Evolutionary conservation across 1,140 invertebrate species (phyloP), one percentile per base, ranked within the genome.

Genomic region (Tribolium castaneum): DNA sequence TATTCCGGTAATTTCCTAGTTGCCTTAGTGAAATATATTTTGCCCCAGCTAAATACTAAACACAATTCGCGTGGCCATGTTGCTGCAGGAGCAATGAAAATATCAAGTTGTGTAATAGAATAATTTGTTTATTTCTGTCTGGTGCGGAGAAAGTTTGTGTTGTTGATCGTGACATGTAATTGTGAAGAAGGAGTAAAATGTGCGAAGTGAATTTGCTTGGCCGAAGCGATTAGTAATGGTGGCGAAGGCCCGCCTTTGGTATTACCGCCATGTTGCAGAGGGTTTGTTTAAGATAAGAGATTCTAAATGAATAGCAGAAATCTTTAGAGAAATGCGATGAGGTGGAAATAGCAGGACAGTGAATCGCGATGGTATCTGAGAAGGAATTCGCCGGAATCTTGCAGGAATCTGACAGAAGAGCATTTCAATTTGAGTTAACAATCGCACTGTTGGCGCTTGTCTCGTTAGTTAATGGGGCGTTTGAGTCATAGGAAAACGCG

Each of bases 271-370:
- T 70, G 56, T 76, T 76, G 74, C 39, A 50, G 45, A 16, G 54
- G 75, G 59, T 76, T 76, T 76, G 75, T 76, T 76, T 76, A 76
- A 76, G 75, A 76, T 76, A 76, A 76, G 59, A 54, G 75, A 76
- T 70, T 78, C 76, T 74, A 78, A 78, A 78, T 78, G 76, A 78
- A 78, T 78, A 78, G 76, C 71, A 73, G 76, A 78, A 78, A 78
- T 78, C 76, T 78, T 78, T 78, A 78, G 70, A 74, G 70, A 78
- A 78, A 78, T 78, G 76, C 70, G 71, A 78, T 78, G 76, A 78
- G 76, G 76, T 78, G 76, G 76, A 78, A 78, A 78, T 72, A 78
- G 71, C 76, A 74, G 76, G 76, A 78, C 76, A 78, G 70, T 78
- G 76, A 78, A 78, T 78, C 70, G 76, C 76, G 76, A 78, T 78